Conservation (phyloP, 2,797 vertebrate species). For the Hydrocynus forskahlii region DNA sequence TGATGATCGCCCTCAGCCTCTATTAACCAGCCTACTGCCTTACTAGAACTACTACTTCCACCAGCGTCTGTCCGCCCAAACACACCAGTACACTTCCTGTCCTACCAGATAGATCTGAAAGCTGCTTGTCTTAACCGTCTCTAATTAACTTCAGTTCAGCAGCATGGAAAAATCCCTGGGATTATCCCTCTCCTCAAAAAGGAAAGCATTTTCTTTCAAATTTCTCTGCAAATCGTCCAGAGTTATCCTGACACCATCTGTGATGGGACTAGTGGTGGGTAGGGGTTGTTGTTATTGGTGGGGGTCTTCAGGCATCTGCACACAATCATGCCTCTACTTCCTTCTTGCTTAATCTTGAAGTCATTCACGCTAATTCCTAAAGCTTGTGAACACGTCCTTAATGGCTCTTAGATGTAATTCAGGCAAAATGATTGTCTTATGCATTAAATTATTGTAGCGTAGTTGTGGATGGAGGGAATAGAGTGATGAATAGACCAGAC, state of each 20-base stretch:
- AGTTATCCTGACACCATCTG: constrained; percentile 59
- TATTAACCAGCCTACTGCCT: too few species aligned
- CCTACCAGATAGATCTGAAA: constrained; percentile 19
- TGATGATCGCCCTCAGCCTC: too few species aligned
- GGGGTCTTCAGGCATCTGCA: constrained; percentile 30
- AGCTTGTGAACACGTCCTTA: neutral
- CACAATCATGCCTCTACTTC: constrained; percentile 15
- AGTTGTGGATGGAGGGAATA: neutral
- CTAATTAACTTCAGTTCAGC: constrained; percentile 43
- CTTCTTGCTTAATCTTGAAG: neutral
- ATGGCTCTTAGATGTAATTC: neutral
- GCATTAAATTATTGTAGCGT: neutral
- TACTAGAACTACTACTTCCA: too few species aligned
- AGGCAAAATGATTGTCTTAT: neutral
- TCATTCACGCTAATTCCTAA: neutral
- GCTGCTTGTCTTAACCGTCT: constrained; percentile 17
- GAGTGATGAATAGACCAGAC: neutral
- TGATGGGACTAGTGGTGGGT: neutral
- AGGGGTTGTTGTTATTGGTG: neutral
- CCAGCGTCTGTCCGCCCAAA: neutral
- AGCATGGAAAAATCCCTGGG: constrained; percentile 35
- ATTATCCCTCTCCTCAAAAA: constrained; percentile 55
- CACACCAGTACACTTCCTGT: neutral
- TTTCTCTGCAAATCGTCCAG: constrained; percentile 34
- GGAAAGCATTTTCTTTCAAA: constrained; percentile 49